Conservation (phyloP, 2,113 vertebrate genomes). For the Hypomesus transpacificus region DNA sequence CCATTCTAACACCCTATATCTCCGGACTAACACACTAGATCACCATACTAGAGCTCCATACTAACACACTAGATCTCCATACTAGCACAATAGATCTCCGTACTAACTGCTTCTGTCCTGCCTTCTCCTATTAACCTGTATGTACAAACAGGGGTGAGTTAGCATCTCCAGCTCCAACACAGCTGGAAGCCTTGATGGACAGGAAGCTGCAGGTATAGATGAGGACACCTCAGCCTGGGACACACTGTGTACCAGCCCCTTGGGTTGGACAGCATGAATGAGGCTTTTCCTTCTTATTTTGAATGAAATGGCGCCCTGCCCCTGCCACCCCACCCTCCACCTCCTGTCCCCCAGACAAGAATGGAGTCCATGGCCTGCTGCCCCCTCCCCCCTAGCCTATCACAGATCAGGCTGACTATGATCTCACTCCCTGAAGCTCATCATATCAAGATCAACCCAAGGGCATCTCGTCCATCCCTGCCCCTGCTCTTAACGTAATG, state of each 20-base stretch:
- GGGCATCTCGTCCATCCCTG: slow-evolving; percentile 61
- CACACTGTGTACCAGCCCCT: background rate
- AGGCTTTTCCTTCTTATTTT: no score
- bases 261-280: no score
- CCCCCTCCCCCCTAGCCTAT: no score
- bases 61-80: no score
- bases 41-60: background rate
- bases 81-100: background rate
- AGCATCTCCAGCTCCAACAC: background rate
- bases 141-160: slow-evolving; percentile 1
- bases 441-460: slow-evolving; percentile 66
- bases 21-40: slow-evolving; percentile 3
- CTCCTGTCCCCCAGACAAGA: background rate
- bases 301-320: no score
- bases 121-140: slow-evolving; percentile 50
- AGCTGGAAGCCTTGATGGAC: no score
- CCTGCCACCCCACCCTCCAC: background rate
- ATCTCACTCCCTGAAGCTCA: slow-evolving; percentile 21
- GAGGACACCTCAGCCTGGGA: no score
- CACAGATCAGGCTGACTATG: slow-evolving; percentile 19
- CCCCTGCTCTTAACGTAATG: slow-evolving; percentile 75
- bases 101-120: slow-evolving; percentile 26
- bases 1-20: background rate
- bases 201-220: no score
- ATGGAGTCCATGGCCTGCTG: slow-evolving; percentile 44